These are phyloP conservation scores for Agelas oroides DNA, from an alignment of 37 sponge, comb jelly and placozoan species.

Conservation along the genomic window DNA sequence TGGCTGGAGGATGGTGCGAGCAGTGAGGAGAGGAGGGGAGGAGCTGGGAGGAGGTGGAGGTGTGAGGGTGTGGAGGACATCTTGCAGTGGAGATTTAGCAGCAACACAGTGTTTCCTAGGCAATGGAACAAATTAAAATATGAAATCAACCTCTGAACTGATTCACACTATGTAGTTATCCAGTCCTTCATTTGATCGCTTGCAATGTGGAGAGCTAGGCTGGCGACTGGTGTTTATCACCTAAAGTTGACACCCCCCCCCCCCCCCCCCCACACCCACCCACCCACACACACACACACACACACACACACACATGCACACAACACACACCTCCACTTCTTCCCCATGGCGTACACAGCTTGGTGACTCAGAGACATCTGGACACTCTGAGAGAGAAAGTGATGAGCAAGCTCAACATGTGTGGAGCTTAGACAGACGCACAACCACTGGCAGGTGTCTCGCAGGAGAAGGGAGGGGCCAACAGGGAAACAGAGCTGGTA, in stretches of 20 bases:
- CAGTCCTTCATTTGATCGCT: too few species aligned
- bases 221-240: too few species aligned
- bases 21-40: conserved; percentile 1
- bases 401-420: conserved; percentile 9
- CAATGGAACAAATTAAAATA: too few species aligned
- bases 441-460: conserved; percentile 48
- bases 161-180: too few species aligned
- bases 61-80: background rate
- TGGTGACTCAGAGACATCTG: conserved; percentile 38
- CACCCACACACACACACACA: too few species aligned
- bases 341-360: conserved; percentile 23
- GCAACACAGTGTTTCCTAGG: background rate
- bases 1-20: background rate
- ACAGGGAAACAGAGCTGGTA: conserved; percentile 44
- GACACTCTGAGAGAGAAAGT: conserved; percentile 25
- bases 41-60: background rate
- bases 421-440: background rate
- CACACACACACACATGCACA: too few species aligned
- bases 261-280: too few species aligned
- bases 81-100: background rate
- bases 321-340: conserved; percentile 40
- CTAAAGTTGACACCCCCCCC: too few species aligned
- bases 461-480: conserved; percentile 11
- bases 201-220: too few species aligned
- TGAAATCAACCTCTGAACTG: too few species aligned